phyloP scores from a whole-genome alignment of 2,888 invertebrate species.

The Dugesia japonica region DNA sequence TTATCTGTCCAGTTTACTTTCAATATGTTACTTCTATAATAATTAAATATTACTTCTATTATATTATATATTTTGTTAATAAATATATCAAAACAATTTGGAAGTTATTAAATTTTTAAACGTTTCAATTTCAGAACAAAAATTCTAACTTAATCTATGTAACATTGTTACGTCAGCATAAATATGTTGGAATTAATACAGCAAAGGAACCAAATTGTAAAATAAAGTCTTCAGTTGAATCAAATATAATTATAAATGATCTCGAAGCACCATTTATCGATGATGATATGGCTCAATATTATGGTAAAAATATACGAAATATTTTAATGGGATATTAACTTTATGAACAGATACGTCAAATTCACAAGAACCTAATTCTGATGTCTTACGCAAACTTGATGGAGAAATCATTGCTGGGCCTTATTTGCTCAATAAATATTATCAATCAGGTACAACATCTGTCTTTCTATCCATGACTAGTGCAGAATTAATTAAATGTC shows the following conservation, averaged over 20 bases:
- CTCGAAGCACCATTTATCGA: constrained; percentile 23
- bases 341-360: neutral
- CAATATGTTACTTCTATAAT: no score
- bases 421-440: constrained; percentile 61
- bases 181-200: neutral
- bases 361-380: neutral
- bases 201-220: neutral
- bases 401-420: constrained; percentile 79
- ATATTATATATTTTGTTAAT: no score
- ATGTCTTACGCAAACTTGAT: constrained; percentile 61
- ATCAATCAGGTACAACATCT: constrained; percentile 71
- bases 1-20: no score
- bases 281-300: constrained; percentile 21
- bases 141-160: constrained; percentile 10
- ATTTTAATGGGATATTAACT: neutral
- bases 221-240: neutral
- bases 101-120: no score
- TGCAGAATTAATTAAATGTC: constrained; percentile 51
- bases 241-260: neutral
- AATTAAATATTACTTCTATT: no score
- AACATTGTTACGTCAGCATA: neutral
- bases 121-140: constrained; percentile 4
- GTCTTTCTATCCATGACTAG: constrained; percentile 66
- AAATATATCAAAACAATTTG: no score
- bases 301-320: no score